Percentiles rank a stretch among this genome's conserved stretches.
Conservation (phyloP, 2,113 vertebrate genomes). For the Hippocampus barbouri region DNA sequence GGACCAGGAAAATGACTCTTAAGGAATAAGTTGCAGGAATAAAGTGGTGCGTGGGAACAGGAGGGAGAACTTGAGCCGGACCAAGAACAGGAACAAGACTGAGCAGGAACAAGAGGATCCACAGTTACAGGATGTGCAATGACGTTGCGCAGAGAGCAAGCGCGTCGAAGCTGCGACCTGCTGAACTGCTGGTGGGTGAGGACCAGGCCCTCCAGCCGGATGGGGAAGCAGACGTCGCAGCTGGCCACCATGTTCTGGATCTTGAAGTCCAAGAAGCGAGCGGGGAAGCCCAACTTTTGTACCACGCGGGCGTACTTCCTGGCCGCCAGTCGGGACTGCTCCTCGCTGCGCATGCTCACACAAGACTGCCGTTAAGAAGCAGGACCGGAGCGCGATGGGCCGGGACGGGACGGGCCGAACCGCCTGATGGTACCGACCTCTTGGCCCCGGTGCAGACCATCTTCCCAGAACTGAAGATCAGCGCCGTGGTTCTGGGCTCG, state of each 20-base stretch:
- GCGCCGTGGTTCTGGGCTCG: conserved; percentile 90
- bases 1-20: background rate
- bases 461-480: conserved; percentile 98
- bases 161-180: conserved; percentile 68
- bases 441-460: conserved; percentile 98
- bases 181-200: conserved; percentile 93
- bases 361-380: background rate
- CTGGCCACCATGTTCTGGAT: conserved; percentile 98
- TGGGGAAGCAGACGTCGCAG: conserved; percentile 93
- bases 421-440: conserved; percentile 70
- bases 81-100: background rate
- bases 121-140: background rate
- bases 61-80: background rate
- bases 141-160: no score
- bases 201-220: conserved; percentile 87
- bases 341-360: conserved; percentile 74
- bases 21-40: background rate
- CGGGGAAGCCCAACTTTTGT: conserved; percentile 94
- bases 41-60: background rate
- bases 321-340: conserved; percentile 90
- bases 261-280: conserved; percentile 95
- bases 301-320: conserved; percentile 92
- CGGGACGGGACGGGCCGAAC: background rate
- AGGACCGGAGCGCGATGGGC: no score
- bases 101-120: background rate